phyloP scores from a whole-genome alignment of 2,113 vertebrate genomes.

The Crypturellus undulatus region DNA sequence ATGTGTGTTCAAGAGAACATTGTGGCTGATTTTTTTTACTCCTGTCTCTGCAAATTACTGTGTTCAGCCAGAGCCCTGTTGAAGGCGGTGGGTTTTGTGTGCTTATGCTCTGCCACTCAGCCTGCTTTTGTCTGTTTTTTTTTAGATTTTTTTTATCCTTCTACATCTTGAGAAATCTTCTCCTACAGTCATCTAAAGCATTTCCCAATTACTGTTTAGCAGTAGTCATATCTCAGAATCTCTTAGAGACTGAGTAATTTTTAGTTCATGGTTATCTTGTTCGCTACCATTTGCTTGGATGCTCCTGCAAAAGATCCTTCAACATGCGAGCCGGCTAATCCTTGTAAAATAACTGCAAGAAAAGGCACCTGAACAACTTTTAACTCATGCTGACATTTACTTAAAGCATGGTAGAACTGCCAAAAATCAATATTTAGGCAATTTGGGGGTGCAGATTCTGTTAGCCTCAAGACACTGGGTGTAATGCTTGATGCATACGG shows the following conservation, averaged over 20 bases:
- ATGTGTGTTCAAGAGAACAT: not conserved
- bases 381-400: not conserved
- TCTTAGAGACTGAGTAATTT: not conserved
- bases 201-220: not conserved
- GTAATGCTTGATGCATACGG: not conserved
- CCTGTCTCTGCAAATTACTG: not conserved
- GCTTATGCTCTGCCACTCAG: not conserved
- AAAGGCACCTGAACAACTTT: not conserved
- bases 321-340: not conserved
- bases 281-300: not conserved
- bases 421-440: not conserved
- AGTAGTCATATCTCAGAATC: not conserved
- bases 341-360: not conserved
- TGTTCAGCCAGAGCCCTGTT: not conserved
- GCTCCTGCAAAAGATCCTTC: not conserved
- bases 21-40: not conserved
- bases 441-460: not conserved
- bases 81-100: not conserved
- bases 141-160: not conserved
- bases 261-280: not conserved
- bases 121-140: not conserved
- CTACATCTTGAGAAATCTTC: not conserved
- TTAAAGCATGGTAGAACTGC: not conserved
- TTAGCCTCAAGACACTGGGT: not conserved
- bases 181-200: not conserved